Evolutionary conservation across 2,113 vertebrate genomes (phyloP), one percentile per base, ranked within the genome.

Genomic region (Crocuta crocuta): DNA sequence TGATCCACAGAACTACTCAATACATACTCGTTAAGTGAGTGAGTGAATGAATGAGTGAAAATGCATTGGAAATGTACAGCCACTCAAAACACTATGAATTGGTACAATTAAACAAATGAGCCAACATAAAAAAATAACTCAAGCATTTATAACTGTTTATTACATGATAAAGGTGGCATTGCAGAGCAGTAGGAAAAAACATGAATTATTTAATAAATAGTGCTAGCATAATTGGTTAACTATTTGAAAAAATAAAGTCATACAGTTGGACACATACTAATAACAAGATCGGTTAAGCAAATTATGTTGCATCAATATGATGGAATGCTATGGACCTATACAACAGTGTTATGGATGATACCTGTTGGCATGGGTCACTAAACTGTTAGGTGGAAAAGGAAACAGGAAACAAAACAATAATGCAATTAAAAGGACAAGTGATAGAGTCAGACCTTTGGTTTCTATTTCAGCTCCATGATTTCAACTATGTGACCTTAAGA

Each of bases 181-280:
- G 88, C 83, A 91, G 50, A 88, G 65, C 82, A 85, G 95, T 76
- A n/a, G 87, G n/a, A 26, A 86, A 87, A 96, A 83, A n/a, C 53
- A 53, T 73, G 89, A 88, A 55, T 93, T 97, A 89, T 68, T 76
- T 94, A 96, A 86, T 88, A 93, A 89, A 80, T 45, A 86, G 95
- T 79, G 73, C 61, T 76, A 33, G 58, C 33, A 74, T 92, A 87
- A 95, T 73, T 88, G 71, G 76, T 73, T 94, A 97, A 78, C 80
- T 71, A 48, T 95, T 95, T 88, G 65, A 90, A 97, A 95, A 94
- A 91, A 65, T 89, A 66, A 73, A 96, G 50, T 63, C 50, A 66
- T 80, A 90, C 96, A 95, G 81, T 92, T 78, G 65, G 94, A 89
- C 91, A 43, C 43, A 85, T 43, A 85, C 45, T 94, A 96, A 89